A percentile compares a stretch with the other conserved stretches of the same genome.
Evolutionary conservation across 2,797 vertebrate genomes (phyloP).

Genomic region (Microctenopoma stevenorrisi): DNA sequence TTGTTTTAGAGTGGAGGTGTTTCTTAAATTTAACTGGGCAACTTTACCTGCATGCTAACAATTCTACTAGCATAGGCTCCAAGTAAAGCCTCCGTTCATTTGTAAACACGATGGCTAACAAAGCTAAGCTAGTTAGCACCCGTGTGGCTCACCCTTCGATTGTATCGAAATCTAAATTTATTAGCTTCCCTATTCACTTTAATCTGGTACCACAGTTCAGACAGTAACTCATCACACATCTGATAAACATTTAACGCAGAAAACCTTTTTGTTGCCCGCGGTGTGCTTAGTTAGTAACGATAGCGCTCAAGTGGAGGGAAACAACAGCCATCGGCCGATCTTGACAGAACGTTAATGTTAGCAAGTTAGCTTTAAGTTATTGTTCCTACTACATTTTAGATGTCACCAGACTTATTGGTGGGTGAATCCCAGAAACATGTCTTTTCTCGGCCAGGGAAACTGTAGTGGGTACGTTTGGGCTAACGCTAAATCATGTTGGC

Average conservation of each 20-base stretch:
- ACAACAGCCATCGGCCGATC: constrained; percentile 1
- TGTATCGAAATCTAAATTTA: not conserved
- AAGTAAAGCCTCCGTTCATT: constrained; percentile 8
- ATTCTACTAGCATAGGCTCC: constrained; percentile 9
- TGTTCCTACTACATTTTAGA: not conserved
- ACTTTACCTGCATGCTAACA: constrained; percentile 30
- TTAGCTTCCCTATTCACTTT: not conserved
- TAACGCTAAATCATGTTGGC: not conserved
- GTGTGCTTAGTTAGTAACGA: not conserved
- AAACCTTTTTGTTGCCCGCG: rapidly evolving
- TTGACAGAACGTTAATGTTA: constrained; percentile 15
- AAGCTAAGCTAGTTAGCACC: constrained; percentile 60
- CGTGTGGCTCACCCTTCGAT: constrained; percentile 6
- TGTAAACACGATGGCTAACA: constrained; percentile 68
- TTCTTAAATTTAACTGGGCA: not conserved
- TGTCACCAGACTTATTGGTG: not conserved
- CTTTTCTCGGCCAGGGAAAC: not conserved
- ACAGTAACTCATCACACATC: not conserved
- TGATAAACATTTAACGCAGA: not conserved
- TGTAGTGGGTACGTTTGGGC: not conserved
- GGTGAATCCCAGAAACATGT: not conserved
- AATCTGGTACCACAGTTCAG: not conserved
- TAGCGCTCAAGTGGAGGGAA: constrained; percentile 61
- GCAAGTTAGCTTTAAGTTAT: constrained; percentile 16
- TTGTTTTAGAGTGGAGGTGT: no score